A percentile compares a stretch with the other conserved stretches of the same genome.
These are phyloP conservation scores for Scomber japonicus DNA, from an alignment of 2,113 vertebrate species.

Conservation along the genomic window DNA sequence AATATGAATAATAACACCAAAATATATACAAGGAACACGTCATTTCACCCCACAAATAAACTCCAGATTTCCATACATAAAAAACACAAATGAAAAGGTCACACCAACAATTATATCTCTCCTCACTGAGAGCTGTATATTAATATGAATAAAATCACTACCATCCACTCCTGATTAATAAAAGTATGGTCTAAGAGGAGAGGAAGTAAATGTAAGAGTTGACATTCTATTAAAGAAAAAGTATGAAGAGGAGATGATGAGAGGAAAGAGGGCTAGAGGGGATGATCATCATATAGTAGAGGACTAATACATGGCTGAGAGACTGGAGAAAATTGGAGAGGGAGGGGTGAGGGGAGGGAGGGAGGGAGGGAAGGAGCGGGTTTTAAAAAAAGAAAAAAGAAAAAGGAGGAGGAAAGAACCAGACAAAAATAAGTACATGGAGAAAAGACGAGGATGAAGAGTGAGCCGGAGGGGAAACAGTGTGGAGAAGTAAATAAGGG, in stretches of 20 bases:
- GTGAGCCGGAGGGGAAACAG: constrained; percentile 63
- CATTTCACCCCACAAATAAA: background rate
- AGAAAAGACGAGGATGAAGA: constrained; percentile 59
- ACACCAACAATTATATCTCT: background rate
- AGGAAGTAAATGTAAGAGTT: constrained; percentile 47
- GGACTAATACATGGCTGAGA: constrained; percentile 53
- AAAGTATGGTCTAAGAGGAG: constrained; percentile 32
- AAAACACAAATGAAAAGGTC: background rate
- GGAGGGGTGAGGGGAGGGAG: background rate
- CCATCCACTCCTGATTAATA: constrained; percentile 45
- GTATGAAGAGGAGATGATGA: constrained; percentile 41
- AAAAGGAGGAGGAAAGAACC: constrained; percentile 14
- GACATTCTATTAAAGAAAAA: constrained; percentile 58
- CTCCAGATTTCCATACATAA: background rate
- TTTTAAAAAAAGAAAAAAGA: background rate
- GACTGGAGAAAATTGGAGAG: constrained; percentile 29
- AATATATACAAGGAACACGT: background rate
- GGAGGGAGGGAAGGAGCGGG: background rate
- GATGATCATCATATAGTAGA: constrained; percentile 59
- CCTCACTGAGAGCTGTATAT: background rate
- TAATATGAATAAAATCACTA: constrained; percentile 25
- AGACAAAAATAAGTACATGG: constrained; percentile 60
- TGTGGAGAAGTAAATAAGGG: constrained; percentile 70
- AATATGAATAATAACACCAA: background rate
- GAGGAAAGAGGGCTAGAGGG: constrained; percentile 53